A percentile compares a stretch with the other conserved stretches of the same genome.
Evolutionary conservation across 2,888 invertebrate species (phyloP).

Genomic region (Nasonovia ribisnigri): DNA sequence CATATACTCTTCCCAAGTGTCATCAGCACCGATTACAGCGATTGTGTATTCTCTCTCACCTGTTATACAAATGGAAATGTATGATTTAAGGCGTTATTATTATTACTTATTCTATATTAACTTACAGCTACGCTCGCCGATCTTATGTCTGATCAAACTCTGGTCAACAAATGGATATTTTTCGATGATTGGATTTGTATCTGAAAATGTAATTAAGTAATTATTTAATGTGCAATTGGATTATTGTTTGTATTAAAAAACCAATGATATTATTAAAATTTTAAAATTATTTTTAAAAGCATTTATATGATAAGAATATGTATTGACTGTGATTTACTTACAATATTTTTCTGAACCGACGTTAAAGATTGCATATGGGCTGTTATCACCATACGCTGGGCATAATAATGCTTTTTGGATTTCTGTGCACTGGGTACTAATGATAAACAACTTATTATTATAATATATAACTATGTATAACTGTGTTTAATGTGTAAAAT

Average conservation of each 20-base stretch:
- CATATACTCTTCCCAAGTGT: background rate
- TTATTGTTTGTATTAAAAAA: background rate
- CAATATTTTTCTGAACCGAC: background rate
- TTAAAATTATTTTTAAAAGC: no score
- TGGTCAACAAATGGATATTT: background rate
- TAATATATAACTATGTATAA: background rate
- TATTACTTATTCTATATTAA: background rate
- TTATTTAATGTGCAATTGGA: background rate
- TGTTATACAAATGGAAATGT: background rate
- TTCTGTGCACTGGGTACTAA: background rate
- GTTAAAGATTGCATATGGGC: background rate
- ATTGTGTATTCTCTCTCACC: slow-evolving; percentile 8
- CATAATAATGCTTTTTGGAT: background rate
- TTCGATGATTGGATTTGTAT: background rate
- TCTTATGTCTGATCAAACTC: background rate
- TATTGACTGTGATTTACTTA: background rate
- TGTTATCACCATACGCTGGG: background rate
- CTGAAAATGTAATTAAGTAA: background rate
- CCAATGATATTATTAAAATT: background rate
- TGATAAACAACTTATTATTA: background rate
- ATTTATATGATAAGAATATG: background rate
- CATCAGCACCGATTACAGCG: background rate
- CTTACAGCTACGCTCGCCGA: background rate
- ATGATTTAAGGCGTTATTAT: background rate
- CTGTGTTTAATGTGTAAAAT: background rate